These are phyloP conservation scores for Pseudomyrmex sp. DNA, from an alignment of 1,140 invertebrate species.

Conservation along the genomic window DNA sequence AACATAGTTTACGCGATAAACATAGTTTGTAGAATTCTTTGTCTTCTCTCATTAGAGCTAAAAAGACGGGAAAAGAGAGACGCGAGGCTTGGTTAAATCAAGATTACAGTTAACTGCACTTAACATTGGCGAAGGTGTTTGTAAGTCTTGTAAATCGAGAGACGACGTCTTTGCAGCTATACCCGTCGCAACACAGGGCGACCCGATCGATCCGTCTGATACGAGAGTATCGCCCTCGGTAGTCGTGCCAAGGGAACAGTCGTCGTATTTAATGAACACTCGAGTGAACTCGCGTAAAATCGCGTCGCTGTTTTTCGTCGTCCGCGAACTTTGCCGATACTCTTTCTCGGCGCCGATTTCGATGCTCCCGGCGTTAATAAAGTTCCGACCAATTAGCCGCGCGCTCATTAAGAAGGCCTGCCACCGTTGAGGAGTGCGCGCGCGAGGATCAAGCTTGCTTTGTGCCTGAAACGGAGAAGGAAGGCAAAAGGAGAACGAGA, in stretches of 20 bases:
- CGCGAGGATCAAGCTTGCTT: conserved; percentile 49
- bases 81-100: not conserved
- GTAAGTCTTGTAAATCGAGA: conserved; percentile 12
- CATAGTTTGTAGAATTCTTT: not conserved
- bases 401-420: conserved; percentile 67
- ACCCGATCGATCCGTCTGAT: conserved; percentile 11
- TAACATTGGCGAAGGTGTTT: not conserved
- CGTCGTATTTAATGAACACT: conserved; percentile 67
- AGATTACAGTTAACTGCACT: not conserved
- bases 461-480: conserved; percentile 39
- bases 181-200: not conserved
- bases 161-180: not conserved
- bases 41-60: not conserved
- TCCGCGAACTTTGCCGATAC: conserved; percentile 44
- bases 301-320: conserved; percentile 53
- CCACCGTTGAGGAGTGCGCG: conserved; percentile 41
- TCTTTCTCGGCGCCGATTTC: conserved; percentile 46
- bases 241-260: not conserved
- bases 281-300: conserved; percentile 55
- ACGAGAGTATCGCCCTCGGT: not conserved
- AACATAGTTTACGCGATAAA: no score
- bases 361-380: conserved; percentile 64
- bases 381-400: conserved; percentile 70
- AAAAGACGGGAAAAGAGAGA: not conserved
- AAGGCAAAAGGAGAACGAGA: conserved; percentile 4